Evolutionary conservation across 2,888 invertebrate genomes (phyloP), one percentile per base, ranked within the genome.

Genomic region (Acrobasis suavella): DNA sequence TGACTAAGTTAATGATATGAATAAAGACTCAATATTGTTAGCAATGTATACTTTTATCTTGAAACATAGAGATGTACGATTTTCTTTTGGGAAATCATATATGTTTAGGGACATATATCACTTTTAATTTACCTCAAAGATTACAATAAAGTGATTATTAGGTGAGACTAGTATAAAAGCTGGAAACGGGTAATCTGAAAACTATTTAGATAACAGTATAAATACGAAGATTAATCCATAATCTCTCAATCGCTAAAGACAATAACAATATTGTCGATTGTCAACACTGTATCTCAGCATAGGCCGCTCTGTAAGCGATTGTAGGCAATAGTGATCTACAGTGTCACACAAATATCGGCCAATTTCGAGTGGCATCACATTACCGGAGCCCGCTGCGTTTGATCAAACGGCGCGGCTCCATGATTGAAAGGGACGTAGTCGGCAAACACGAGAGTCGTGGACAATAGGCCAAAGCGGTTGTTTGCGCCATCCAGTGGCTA

Each of bases 401-500:
- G 77, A 83, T 81, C 81, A 80, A 81, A 80, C 82, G 76, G 70
- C 71, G 67, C 71, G 67, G 75, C 72, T 75, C 73, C 75, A 76
- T 83, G 82, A 86, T 86, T 88, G 85, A 86, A 86, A 85, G 83
- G 80, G 83, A 79, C 75, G 80, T 71, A 66, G 70, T 72, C 62
- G 62, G 74, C 77, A 86, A 86, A 86, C 82, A 86, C 69, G 67
- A 71, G 76, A 83, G 80, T 77, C 80, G 78, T 80, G 82, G 80
- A 88, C 86, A 86, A 87, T 85, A 74, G 82, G 71, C 78, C 78
- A 76, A 81, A 81, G 80, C 80, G 74, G 76, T 74, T 84, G 84
- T 85, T 85, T 85, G 81, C 77, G 76, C 75, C 77, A 73, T 73
- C 77, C 72, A 71, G 71, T 71, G 77, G 71, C 75, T 78, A 81